These are phyloP conservation scores for Nezara viridula DNA, from an alignment of 2,888 invertebrate species.

Conservation along the genomic window DNA sequence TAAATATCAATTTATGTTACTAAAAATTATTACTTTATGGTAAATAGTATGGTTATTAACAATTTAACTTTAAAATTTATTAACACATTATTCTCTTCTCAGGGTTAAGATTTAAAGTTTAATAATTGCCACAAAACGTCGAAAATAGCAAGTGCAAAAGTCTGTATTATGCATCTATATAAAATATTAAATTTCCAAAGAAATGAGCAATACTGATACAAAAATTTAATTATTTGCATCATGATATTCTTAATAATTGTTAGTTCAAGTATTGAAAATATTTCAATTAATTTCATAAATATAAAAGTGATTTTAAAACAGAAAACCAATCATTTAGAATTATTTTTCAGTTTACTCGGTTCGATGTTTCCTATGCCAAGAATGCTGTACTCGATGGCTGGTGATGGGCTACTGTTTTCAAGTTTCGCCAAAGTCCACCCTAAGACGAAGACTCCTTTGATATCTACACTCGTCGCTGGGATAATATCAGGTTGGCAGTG, in stretches of 20 bases:
- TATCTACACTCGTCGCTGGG: conserved; percentile 83
- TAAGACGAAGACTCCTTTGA: conserved; percentile 82
- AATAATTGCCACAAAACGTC: not conserved
- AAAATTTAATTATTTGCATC: not conserved
- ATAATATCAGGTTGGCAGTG: conserved; percentile 75
- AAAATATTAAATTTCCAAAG: not conserved
- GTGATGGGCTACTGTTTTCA: conserved; percentile 87
- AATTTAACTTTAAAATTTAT: not conserved
- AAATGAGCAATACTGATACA: not conserved
- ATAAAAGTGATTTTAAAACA: not conserved
- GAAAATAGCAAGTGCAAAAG: too few relatives aligned
- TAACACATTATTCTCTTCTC: not conserved
- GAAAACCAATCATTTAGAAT: conserved; percentile 6
- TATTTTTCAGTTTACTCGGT: conserved; percentile 78
- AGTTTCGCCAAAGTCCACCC: conserved; percentile 78
- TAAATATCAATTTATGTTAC: not conserved
- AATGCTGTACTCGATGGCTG: conserved; percentile 90
- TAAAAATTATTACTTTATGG: not conserved
- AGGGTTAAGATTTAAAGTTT: not conserved
- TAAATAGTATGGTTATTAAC: not conserved
- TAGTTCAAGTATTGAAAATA: not conserved
- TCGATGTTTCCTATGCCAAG: conserved; percentile 91
- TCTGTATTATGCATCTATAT: not conserved
- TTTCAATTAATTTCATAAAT: not conserved
- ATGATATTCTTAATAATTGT: not conserved